Percentiles rank a stretch among this genome's conserved stretches.
phyloP scores from a whole-genome alignment of 2,888 invertebrate genomes.

The Lasioglossum calceatum region DNA sequence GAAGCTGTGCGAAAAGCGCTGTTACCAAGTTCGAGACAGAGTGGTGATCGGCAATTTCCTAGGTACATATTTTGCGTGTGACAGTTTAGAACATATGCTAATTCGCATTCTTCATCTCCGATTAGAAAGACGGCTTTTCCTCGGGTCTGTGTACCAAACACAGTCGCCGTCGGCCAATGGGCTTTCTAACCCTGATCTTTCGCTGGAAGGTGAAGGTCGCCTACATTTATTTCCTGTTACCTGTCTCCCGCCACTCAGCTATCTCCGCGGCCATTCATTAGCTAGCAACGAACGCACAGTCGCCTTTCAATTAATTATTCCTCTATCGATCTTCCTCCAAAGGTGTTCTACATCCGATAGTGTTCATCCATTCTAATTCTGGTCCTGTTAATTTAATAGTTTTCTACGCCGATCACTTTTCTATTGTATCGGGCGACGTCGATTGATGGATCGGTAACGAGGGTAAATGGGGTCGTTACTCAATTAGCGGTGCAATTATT shows the following conservation, averaged over 20 bases:
- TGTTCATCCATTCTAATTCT: too few species aligned
- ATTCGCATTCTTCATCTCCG: slow-evolving; percentile 6
- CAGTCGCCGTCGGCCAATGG: slow-evolving; percentile 46
- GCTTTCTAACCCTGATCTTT: slow-evolving; percentile 77
- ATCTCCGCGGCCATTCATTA: slow-evolving; percentile 34
- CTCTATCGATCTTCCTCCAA: neutral
- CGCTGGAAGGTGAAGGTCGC: slow-evolving; percentile 76
- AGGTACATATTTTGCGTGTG: neutral
- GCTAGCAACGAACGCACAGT: slow-evolving; percentile 16
- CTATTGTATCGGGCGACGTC: neutral
- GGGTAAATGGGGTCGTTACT: neutral
- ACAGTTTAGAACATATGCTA: neutral
- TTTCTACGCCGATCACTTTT: neutral
- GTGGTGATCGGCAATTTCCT: neutral
- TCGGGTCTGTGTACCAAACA: slow-evolving; percentile 10
- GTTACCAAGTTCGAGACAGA: neutral
- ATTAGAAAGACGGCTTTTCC: slow-evolving; percentile 24
- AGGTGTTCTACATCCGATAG: neutral
- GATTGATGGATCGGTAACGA: neutral
- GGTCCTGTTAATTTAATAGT: neutral
- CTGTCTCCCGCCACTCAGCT: slow-evolving; percentile 7
- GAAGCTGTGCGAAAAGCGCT: neutral
- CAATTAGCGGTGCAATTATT: neutral
- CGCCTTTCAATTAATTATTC: slow-evolving; percentile 28
- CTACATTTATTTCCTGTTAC: slow-evolving; percentile 58